Evolutionary conservation across 1,140 invertebrate species (phyloP).

Genomic region (Pseudomyrmex sp.): DNA sequence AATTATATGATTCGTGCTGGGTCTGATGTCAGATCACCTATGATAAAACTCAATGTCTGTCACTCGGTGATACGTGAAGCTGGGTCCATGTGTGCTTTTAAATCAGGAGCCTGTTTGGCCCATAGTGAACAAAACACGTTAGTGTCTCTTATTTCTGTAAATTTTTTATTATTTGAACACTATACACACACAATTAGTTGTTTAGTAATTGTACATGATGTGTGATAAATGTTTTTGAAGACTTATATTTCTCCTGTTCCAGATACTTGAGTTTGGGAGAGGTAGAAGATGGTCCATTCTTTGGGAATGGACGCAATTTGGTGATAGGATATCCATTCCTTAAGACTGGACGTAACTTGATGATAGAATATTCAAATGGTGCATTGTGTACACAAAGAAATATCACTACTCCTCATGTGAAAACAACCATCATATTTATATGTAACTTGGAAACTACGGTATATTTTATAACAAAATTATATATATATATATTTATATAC

Average conservation of each 20-base stretch:
- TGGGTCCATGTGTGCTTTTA: slow-evolving; percentile 67
- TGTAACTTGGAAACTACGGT: slow-evolving; percentile 78
- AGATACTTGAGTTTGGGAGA: slow-evolving; percentile 77
- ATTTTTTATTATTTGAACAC: background rate
- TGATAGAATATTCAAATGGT: slow-evolving; percentile 76
- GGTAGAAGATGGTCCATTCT: slow-evolving; percentile 53
- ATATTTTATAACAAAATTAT: slow-evolving; percentile 31
- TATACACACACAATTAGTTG: background rate
- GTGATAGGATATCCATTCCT: slow-evolving; percentile 71
- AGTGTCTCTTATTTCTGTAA: background rate
- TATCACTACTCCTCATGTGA: slow-evolving; percentile 40
- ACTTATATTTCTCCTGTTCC: slow-evolving; percentile 33
- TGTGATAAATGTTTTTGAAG: background rate
- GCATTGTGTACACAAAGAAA: slow-evolving; percentile 58
- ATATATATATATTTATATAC: background rate
- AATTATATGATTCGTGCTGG: slow-evolving; percentile 78
- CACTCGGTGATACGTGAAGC: slow-evolving; percentile 77
- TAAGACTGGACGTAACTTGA: slow-evolving; percentile 50
- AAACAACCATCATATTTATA: slow-evolving; percentile 79
- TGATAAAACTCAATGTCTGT: slow-evolving; percentile 81
- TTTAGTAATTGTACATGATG: background rate
- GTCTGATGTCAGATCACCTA: slow-evolving; percentile 35
- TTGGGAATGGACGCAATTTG: slow-evolving; percentile 69
- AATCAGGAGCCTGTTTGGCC: slow-evolving; percentile 74
- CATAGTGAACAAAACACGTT: slow-evolving; percentile 55